Evolutionary conservation across 1,140 invertebrate species (phyloP).

Genomic region (Drosophila seguyi): DNA sequence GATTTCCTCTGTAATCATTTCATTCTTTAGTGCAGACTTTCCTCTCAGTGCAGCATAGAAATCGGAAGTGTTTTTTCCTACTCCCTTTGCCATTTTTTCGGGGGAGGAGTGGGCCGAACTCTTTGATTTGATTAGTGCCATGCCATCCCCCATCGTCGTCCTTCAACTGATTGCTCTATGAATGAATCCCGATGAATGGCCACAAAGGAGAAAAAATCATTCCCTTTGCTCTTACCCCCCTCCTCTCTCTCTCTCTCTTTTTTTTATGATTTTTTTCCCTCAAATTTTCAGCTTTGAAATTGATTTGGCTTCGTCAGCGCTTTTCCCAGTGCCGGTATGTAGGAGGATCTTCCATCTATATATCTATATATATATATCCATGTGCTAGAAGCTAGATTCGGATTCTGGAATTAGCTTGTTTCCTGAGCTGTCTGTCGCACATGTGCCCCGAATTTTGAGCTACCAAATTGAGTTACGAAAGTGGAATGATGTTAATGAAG

Average conservation of each 20-base stretch:
- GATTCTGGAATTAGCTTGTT: slow-evolving; percentile 64
- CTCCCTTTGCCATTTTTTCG: slow-evolving; percentile 1
- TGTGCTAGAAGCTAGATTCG: slow-evolving; percentile 9
- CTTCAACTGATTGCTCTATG: slow-evolving; percentile 66
- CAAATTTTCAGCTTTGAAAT: slow-evolving; percentile 60
- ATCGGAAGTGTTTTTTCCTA: slow-evolving; percentile 53
- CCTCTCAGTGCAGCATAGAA: slow-evolving; percentile 10
- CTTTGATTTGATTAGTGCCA: slow-evolving; percentile 75
- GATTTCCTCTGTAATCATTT: neutral
- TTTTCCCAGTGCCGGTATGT: slow-evolving; percentile 18
- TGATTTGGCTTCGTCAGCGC: slow-evolving; percentile 63
- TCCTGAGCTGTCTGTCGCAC: slow-evolving; percentile 56
- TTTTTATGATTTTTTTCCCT: slow-evolving; percentile 25
- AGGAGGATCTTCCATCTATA: slow-evolving; percentile 1
- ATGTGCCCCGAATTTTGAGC: slow-evolving; percentile 43
- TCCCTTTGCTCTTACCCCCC: neutral
- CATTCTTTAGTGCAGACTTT: neutral
- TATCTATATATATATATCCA: neutral
- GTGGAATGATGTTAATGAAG: slow-evolving; percentile 59
- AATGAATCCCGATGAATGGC: slow-evolving; percentile 73
- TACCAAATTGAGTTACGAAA: slow-evolving; percentile 68
- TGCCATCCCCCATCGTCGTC: slow-evolving; percentile 11
- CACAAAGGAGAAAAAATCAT: slow-evolving; percentile 33
- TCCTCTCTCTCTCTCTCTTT: neutral
- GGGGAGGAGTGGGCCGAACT: slow-evolving; percentile 44